These are phyloP conservation scores for Cassiopea xamachana DNA, from an alignment of 30 jellyfish, hydroid and myxozoan genomes.

Conservation along the genomic window DNA sequence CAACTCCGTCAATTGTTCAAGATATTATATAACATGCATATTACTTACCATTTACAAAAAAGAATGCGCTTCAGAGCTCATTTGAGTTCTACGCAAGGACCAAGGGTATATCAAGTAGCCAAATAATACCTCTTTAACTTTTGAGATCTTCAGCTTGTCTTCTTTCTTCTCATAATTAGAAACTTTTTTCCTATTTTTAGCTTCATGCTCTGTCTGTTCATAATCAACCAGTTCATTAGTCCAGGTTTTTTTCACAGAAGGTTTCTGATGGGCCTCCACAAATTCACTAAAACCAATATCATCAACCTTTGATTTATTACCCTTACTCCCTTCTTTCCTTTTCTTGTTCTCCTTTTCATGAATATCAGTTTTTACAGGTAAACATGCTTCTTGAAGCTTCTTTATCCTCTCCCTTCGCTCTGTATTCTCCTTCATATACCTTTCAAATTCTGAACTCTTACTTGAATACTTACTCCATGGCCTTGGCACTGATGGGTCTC, in stretches of 20 bases:
- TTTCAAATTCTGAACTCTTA: constrained; percentile 84
- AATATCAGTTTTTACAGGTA: neutral
- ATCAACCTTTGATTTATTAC: constrained; percentile 17
- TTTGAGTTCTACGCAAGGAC: too few relatives aligned
- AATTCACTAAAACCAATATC: constrained; percentile 81
- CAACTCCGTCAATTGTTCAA: too few relatives aligned
- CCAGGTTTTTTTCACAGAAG: constrained; percentile 82
- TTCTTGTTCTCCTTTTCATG: constrained; percentile 12
- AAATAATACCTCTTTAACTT: constrained; percentile 27
- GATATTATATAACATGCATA: too few relatives aligned
- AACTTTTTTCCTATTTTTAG: neutral
- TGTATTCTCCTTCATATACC: constrained; percentile 62
- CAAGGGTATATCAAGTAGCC: too few relatives aligned
- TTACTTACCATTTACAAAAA: too few relatives aligned
- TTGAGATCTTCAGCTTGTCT: neutral
- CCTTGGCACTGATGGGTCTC: constrained; percentile 93
- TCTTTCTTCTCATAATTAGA: constrained; percentile 6
- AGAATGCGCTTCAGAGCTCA: too few relatives aligned
- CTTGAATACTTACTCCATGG: constrained; percentile 98
- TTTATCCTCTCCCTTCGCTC: constrained; percentile 79
- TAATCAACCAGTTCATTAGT: constrained; percentile 61
- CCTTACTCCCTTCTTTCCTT: neutral
- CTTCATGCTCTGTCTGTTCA: neutral
- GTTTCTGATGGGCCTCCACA: constrained; percentile 74
- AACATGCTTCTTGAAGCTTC: constrained; percentile 64